Evolutionary conservation across 2,797 vertebrate species (phyloP).

Genomic region (Cynodonichthys magdalenae): DNA sequence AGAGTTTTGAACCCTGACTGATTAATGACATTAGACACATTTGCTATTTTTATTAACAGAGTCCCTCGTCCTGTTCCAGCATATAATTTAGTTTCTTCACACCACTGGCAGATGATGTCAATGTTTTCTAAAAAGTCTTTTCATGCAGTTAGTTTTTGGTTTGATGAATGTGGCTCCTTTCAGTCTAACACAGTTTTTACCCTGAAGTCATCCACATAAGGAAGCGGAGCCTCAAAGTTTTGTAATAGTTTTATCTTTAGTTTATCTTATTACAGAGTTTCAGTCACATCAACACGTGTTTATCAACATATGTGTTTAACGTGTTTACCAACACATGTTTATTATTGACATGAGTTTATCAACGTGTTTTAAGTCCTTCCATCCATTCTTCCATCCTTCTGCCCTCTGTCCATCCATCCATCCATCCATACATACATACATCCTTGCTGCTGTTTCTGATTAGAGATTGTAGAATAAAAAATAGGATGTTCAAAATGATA

Average conservation of each 20-base stretch:
- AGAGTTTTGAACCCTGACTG: neutral
- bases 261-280: neutral
- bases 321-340: no score
- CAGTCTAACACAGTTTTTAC: neutral
- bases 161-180: constrained; percentile 2
- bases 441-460: no score
- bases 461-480: no score
- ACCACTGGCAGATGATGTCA: constrained; percentile 27
- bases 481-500: no score
- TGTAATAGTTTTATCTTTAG: neutral
- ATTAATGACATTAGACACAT: neutral
- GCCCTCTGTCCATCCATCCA: neutral
- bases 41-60: neutral
- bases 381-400: neutral
- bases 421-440: neutral
- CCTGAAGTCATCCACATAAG: neutral
- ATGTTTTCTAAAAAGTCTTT: neutral
- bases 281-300: no score
- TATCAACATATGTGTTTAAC: neutral
- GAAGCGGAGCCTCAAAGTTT: neutral
- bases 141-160: constrained; percentile 23
- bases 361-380: no score
- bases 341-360: no score
- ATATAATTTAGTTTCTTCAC: neutral
- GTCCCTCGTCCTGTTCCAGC: neutral